Percentiles rank a stretch among this genome's conserved stretches.
Evolutionary conservation across 2,797 vertebrate species (phyloP).

Genomic region (Mico argentatus): DNA sequence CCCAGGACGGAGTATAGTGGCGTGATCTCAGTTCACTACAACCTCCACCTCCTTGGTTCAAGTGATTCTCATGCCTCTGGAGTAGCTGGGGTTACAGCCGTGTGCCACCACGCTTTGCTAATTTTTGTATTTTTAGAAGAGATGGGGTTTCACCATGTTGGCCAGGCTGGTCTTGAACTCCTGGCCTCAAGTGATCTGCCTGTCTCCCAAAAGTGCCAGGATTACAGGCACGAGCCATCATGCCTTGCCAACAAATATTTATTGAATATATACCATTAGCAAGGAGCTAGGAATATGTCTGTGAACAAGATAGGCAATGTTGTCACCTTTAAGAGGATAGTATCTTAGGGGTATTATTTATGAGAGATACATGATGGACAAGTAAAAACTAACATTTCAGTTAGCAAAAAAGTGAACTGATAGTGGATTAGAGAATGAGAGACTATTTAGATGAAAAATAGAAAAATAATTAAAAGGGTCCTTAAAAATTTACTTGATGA

Average conservation of each 20-base stretch:
- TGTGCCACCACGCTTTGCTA: background rate
- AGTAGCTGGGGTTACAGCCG: background rate
- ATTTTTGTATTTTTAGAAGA: background rate
- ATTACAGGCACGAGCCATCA: background rate
- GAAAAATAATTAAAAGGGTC: background rate
- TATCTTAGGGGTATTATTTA: background rate
- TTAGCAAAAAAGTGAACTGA: slow-evolving; percentile 7
- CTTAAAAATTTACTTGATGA: slow-evolving; percentile 2
- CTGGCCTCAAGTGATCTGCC: background rate
- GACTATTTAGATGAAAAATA: background rate
- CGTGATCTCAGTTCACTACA: background rate
- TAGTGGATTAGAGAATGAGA: background rate
- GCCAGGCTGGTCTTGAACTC: background rate
- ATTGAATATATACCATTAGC: background rate
- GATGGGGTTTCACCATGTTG: background rate
- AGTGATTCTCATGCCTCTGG: background rate
- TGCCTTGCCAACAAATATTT: background rate
- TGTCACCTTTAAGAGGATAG: background rate
- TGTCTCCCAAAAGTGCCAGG: background rate
- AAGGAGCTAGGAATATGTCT: background rate
- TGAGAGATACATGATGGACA: background rate
- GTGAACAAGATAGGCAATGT: background rate
- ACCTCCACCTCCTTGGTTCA: background rate
- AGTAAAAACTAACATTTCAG: background rate
- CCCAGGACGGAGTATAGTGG: background rate